These are phyloP conservation scores for Stictonetta naevosa DNA, from an alignment of 2,113 vertebrate species.

Conservation along the genomic window DNA sequence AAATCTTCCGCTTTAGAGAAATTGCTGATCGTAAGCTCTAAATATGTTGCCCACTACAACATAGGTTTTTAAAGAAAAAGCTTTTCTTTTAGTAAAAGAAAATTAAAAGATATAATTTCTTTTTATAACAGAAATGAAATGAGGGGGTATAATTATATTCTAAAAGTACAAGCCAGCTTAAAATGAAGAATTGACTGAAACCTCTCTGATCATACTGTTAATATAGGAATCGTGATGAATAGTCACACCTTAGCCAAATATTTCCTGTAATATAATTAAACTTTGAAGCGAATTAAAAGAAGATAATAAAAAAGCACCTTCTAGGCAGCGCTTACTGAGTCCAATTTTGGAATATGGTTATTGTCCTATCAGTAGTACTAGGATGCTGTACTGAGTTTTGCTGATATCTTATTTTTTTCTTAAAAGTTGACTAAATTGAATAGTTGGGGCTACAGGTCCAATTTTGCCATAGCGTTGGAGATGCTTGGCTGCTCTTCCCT, in stretches of 20 bases:
- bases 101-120: conserved; percentile 68
- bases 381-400: background rate
- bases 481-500: background rate
- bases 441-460: fast-evolving
- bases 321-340: background rate
- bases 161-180: conserved; percentile 61
- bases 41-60: conserved; percentile 65
- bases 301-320: background rate
- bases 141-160: conserved; percentile 45
- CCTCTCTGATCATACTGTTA: conserved; percentile 26
- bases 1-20: conserved; percentile 78
- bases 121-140: conserved; percentile 53
- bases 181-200: conserved; percentile 58
- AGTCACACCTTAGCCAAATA: conserved; percentile 55
- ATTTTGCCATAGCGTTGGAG: background rate
- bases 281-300: background rate
- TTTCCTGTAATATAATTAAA: conserved; percentile 58
- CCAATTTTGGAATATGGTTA: background rate
- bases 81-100: conserved; percentile 59
- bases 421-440: background rate
- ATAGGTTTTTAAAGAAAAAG: conserved; percentile 31
- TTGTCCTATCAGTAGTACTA: background rate
- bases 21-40: conserved; percentile 77
- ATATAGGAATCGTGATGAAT: conserved; percentile 46
- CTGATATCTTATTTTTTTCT: background rate